These are phyloP conservation scores for Amphilophus citrinellus DNA, from an alignment of 2,113 vertebrate genomes.

Conservation along the genomic window DNA sequence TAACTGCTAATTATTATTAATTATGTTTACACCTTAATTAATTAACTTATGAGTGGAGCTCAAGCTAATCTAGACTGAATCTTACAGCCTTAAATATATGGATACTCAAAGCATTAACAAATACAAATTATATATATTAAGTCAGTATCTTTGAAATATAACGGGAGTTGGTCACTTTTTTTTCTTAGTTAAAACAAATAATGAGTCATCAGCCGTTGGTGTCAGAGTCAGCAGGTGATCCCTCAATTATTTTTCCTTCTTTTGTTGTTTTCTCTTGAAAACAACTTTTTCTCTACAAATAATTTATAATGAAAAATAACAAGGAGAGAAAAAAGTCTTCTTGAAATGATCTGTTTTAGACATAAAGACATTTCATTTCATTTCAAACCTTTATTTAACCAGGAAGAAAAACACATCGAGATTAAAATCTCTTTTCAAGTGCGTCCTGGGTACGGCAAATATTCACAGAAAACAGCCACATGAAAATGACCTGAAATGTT, in stretches of 20 bases:
- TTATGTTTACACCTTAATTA: not conserved
- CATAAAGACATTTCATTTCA: not conserved
- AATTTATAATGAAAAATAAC: not conserved
- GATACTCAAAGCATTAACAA: not conserved
- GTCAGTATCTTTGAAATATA: too few species aligned
- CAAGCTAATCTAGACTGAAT: not conserved
- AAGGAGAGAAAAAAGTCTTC: not conserved
- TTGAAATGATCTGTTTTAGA: not conserved
- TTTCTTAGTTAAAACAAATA: too few species aligned
- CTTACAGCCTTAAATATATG: rapidly evolving
- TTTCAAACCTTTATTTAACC: too few species aligned
- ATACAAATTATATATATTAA: not conserved
- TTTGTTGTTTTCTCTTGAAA: not conserved
- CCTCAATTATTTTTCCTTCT: not conserved
- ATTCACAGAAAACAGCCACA: too few species aligned
- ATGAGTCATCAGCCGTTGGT: not conserved
- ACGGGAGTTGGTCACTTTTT: too few species aligned
- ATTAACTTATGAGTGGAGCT: not conserved
- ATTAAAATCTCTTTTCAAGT: too few species aligned
- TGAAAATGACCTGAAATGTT: too few species aligned
- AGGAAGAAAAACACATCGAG: too few species aligned
- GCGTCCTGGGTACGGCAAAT: too few species aligned
- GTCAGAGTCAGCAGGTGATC: not conserved
- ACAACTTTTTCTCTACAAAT: not conserved
- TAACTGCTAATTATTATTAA: not conserved